Conservation (phyloP, 2,113 vertebrate species). For the Semicossyphus pulcher region DNA sequence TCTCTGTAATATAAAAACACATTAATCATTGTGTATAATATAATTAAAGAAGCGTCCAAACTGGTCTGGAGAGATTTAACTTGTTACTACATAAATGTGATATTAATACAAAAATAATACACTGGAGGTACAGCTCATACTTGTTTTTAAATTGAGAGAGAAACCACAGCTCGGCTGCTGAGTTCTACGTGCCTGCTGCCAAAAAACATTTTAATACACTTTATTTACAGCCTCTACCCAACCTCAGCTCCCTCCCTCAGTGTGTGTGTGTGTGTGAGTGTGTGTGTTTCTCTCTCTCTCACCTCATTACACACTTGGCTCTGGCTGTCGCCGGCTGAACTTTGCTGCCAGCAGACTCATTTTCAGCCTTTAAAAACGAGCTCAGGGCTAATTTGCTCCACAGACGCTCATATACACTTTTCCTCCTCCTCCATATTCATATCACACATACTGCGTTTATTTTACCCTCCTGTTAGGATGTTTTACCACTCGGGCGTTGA, state of each 20-base stretch:
- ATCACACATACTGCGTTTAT: conserved; percentile 42
- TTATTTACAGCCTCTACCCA: conserved; percentile 61
- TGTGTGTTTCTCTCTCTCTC: conserved; percentile 65
- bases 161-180: conserved; percentile 26
- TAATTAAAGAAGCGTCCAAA: background rate
- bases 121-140: conserved; percentile 15
- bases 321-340: conserved; percentile 56
- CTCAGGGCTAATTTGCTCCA: conserved; percentile 75
- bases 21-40: background rate
- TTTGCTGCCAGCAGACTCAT: conserved; percentile 78
- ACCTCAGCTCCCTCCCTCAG: background rate
- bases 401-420: conserved; percentile 71
- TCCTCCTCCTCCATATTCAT: conserved; percentile 65
- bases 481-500: conserved; percentile 18
- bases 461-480: conserved; percentile 2
- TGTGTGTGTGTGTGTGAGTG: conserved; percentile 17
- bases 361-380: conserved; percentile 74
- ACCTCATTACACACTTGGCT: conserved; percentile 84
- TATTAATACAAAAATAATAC: background rate
- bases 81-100: background rate
- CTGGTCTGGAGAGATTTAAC: background rate
- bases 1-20: too few species aligned
- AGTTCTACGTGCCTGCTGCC: conserved; percentile 39
- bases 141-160: conserved; percentile 35
- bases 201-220: conserved; percentile 59